Evolutionary conservation across 2,888 invertebrate genomes (phyloP), one percentile per base, ranked within the genome.

Genomic region (Tachina lurida): DNA sequence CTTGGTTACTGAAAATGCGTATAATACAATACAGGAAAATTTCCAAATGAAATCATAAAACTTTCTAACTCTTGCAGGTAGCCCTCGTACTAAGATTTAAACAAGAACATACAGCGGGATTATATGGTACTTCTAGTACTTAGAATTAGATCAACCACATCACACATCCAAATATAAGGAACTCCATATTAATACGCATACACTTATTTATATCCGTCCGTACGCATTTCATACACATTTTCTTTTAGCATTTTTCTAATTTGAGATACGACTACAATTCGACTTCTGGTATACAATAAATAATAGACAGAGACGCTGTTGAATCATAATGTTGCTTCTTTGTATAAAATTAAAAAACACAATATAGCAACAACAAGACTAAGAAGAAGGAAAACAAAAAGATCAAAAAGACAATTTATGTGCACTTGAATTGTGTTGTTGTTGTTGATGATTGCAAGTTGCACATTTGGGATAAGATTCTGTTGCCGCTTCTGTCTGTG

Each of bases 321-420:
- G 79, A 70, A 84, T 79, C 63, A 75, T 79, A 79, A 84, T 79
- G 84, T 79, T 79, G 58, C 49, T 31, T 58, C 78, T 84, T 68
- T 75, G 49, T 70, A 49, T 71, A n/a, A 73, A 73, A 17, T 79
- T 62, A 49, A 49, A 73, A 60, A 17, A 68, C 45, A 22, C 58
- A 80, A 58, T 41, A 67, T 22, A 67, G 49, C 63, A 65, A 49
- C 19, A 52, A 45, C 9, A 56, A 56, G 4, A 76, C 31, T 10
- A 52, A 52, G 4, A 22, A 49, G 10, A 49, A 43, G 22, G 17
- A 45, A 12, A 49, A 49, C 13, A 49, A 31, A 75, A 67, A 77
- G 47, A 75, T 74, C 65, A 56, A 77, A 71, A 76, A 83, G 7
- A 62, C 83, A 58, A 83, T 83, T 83, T 77, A 77, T 83, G 65